These are phyloP conservation scores for Actinia equina DNA, from an alignment of 64 coral and sea anemone genomes.

Conservation along the genomic window DNA sequence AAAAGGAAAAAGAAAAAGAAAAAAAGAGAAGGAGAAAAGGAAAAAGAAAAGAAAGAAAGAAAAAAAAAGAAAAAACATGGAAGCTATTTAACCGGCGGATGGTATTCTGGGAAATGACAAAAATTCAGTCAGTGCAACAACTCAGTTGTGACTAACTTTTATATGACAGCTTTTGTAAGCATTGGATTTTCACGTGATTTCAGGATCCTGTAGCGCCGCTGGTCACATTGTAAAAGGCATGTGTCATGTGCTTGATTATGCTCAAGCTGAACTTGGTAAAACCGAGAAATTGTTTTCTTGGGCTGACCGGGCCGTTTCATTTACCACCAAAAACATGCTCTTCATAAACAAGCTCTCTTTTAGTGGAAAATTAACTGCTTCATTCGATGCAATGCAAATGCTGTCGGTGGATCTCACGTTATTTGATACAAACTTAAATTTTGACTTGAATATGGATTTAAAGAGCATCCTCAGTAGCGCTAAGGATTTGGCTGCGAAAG, in stretches of 20 bases:
- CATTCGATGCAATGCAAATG: constrained; percentile 14
- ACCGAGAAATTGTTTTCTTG: constrained; percentile 59
- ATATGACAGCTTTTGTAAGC: too few relatives aligned
- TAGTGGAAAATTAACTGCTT: constrained; percentile 45
- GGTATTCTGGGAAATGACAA: too few relatives aligned
- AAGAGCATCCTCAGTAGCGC: constrained; percentile 55
- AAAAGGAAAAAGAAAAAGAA: too few relatives aligned
- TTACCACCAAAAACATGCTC: constrained; percentile 31
- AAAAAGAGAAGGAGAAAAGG: too few relatives aligned
- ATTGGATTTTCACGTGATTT: too few relatives aligned
- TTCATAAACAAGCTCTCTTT: constrained; percentile 60
- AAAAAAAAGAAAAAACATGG: too few relatives aligned
- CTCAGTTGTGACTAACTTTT: too few relatives aligned
- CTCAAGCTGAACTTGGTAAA: constrained; percentile 31
- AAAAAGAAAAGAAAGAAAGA: too few relatives aligned
- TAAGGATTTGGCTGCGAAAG: constrained; percentile 42
- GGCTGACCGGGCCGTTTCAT: constrained; percentile 51
- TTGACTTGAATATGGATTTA: constrained; percentile 70
- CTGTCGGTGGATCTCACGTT: constrained; percentile 62
- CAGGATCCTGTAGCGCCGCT: constrained; percentile 55
- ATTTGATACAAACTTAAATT: constrained; percentile 51
- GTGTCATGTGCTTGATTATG: constrained; percentile 49
- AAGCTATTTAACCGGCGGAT: too few relatives aligned
- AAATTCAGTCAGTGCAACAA: too few relatives aligned
- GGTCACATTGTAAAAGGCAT: constrained; percentile 64